Conservation (phyloP, 1,140 invertebrate species). For the Drosophila bocki region DNA sequence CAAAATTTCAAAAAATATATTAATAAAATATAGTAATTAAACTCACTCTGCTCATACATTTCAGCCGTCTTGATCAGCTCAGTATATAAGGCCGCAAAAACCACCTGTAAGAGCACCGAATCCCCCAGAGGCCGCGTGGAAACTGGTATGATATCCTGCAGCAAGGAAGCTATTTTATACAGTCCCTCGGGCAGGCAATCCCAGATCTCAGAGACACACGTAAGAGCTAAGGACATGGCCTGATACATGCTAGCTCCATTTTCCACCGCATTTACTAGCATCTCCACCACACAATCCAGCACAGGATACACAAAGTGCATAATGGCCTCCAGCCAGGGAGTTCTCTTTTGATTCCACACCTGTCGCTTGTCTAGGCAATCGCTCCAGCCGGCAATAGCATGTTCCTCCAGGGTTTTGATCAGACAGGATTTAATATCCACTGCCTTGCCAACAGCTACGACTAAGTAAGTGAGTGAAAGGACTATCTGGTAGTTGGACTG, state of each 20-base stretch:
- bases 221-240: slow-evolving; percentile 90
- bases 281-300: slow-evolving; percentile 88
- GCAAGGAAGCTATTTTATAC: slow-evolving; percentile 86
- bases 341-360: slow-evolving; percentile 92
- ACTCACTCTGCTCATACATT: slow-evolving; percentile 82
- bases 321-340: slow-evolving; percentile 90
- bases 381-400: slow-evolving; percentile 87
- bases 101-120: slow-evolving; percentile 89
- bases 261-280: slow-evolving; percentile 88
- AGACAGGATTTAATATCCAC: slow-evolving; percentile 87
- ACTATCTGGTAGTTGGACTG: slow-evolving; percentile 86
- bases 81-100: slow-evolving; percentile 87
- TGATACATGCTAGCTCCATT: slow-evolving; percentile 91
- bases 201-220: slow-evolving; percentile 88
- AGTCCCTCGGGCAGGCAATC: slow-evolving; percentile 88
- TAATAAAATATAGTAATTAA: neutral
- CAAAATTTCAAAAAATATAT: too few species aligned
- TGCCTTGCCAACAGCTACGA: slow-evolving; percentile 87
- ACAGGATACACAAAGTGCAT: slow-evolving; percentile 87
- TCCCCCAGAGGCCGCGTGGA: slow-evolving; percentile 88
- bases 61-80: slow-evolving; percentile 86
- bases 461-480: slow-evolving; percentile 86
- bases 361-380: slow-evolving; percentile 90
- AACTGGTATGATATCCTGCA: slow-evolving; percentile 89
- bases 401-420: slow-evolving; percentile 88